Base-by-base conservation (phyloP, 2,888 invertebrate species). In the Mimas tiliae region DNA sequence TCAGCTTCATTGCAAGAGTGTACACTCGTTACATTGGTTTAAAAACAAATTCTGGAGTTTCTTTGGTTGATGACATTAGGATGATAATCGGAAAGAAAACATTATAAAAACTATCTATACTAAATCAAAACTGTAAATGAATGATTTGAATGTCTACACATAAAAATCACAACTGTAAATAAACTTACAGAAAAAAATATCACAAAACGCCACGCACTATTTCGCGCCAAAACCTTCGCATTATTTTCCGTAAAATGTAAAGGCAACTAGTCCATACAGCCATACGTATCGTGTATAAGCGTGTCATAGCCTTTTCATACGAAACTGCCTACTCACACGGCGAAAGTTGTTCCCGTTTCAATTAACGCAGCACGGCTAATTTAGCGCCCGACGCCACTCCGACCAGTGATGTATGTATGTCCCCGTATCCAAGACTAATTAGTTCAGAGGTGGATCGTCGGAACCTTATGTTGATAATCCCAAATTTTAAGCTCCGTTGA, bases 341-440 rank as follows among this genome's bases (percentile, higher is more conserved):
- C 65, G 62, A 64, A 64, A 69, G 52, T 66, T 63, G 67, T 67
- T 53, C 65, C 65, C 27, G 65, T 62, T 68, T 68, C 62, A 68
- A 68, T 68, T 58, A 67, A 65, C 63, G 63, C 48, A 63, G 64
- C 66, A 67, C 67, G 67, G 65, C 64, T 67, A 69, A 69, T 69
- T 69, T 67, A 65, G 65, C 64, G 27, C 70, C 70, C 67, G 55
- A 21, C 68, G 69, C 68, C 68, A 71, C 50, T 50, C 50, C 73
- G 64, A 70, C 68, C 69, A 68, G 69, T 77, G 78, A 79, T 76
- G 72, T 74, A 78, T 75, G 75, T 69, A 55, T 42, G 19, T 58
- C 58, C 75, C 74, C 72, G 74, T 77, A 78, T 72, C 77, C 76
- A 64, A 67, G 70, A 71, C 73, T 78, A 77, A 78, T 78, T 79